These are phyloP conservation scores for Hemicentrotus pulcherrimus DNA, from an alignment of 35 echinoderm and acorn worm genomes.

Conservation along the genomic window DNA sequence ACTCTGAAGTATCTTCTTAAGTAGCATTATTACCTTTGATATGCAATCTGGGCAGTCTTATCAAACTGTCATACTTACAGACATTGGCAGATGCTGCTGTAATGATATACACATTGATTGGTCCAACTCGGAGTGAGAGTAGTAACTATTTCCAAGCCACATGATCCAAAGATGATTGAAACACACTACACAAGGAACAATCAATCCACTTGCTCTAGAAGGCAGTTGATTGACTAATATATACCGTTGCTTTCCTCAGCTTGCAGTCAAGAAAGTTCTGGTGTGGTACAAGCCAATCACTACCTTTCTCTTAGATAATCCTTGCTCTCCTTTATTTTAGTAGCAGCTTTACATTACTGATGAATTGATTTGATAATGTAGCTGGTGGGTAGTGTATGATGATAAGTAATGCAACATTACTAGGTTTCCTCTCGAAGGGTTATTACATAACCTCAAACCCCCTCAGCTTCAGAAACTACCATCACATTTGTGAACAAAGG, in stretches of 20 bases:
- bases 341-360: not conserved
- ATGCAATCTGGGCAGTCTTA: not conserved
- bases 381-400: not conserved
- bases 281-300: not conserved
- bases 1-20: too few species aligned
- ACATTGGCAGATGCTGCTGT: not conserved
- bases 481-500: not conserved
- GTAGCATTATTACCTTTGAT: too few species aligned
- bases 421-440: not conserved
- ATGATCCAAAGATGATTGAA: not conserved
- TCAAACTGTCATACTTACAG: not conserved
- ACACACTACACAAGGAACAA: not conserved
- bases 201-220: not conserved
- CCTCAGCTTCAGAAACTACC: not conserved
- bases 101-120: constrained; percentile 12
- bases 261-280: not conserved
- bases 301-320: not conserved
- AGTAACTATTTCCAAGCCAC: not conserved
- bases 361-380: not conserved
- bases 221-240: not conserved
- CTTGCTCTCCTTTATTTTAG: not conserved
- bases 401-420: constrained; percentile 5
- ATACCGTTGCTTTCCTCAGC: not conserved
- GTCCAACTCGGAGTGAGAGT: not conserved
- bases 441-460: not conserved